Percentiles rank a stretch among this genome's conserved stretches.
Evolutionary conservation across 2,113 vertebrate species (phyloP).

Genomic region (Thalassarche chlororhynchos): DNA sequence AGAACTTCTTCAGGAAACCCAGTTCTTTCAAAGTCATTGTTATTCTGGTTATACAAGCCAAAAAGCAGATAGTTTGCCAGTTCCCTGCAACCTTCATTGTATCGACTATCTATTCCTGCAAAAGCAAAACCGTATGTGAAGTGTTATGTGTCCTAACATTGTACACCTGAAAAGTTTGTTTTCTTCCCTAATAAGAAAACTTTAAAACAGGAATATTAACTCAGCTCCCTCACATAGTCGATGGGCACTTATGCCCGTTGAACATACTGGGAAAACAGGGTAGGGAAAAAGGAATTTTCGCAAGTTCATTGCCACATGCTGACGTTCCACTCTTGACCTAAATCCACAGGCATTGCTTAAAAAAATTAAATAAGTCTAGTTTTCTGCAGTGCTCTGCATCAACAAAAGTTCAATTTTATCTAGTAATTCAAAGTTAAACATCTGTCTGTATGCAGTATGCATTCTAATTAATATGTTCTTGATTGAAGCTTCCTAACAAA

Average conservation of each 20-base stretch:
- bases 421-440: not conserved
- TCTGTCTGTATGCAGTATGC: not conserved
- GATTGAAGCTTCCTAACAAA: slow-evolving; percentile 55
- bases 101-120: slow-evolving; percentile 95
- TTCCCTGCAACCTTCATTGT: slow-evolving; percentile 94
- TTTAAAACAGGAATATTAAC: not conserved
- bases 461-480: slow-evolving; percentile 35
- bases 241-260: accelerated
- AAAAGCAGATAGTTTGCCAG: slow-evolving; percentile 94
- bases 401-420: not conserved
- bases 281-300: not conserved
- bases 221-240: accelerated
- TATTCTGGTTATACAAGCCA: slow-evolving; percentile 87
- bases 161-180: not conserved
- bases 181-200: not conserved
- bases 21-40: slow-evolving; percentile 79
- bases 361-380: not conserved
- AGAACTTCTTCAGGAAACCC: slow-evolving; percentile 94
- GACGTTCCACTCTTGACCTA: not conserved
- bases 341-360: not conserved
- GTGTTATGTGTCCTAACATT: accelerated
- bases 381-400: not conserved
- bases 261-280: not conserved
- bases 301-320: not conserved
- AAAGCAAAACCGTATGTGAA: not conserved